Percentiles rank a stretch among this genome's conserved stretches.
These are phyloP conservation scores for Microctenopoma stevenorrisi DNA, from an alignment of 2,797 vertebrate genomes.

Conservation along the genomic window DNA sequence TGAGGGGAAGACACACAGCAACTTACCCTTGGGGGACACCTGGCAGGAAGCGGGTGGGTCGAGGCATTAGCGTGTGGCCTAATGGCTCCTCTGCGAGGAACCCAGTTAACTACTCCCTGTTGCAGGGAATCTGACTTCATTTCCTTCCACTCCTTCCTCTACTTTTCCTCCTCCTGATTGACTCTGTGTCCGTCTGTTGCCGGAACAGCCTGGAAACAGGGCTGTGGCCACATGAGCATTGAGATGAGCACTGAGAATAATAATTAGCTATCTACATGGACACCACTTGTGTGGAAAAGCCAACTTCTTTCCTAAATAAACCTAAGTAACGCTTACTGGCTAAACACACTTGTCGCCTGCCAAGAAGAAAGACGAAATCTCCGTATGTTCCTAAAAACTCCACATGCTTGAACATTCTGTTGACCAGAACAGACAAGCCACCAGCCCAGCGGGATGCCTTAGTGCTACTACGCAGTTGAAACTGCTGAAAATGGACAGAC, in stretches of 20 bases:
- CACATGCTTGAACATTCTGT: constrained; percentile 14
- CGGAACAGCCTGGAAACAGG: constrained; percentile 11
- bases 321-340: neutral
- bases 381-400: constrained; percentile 17
- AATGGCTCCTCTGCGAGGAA: constrained; percentile 49
- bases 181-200: constrained; percentile 24
- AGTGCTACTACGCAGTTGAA: constrained; percentile 1
- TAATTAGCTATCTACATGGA: neutral
- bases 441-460: constrained; percentile 8
- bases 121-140: constrained; percentile 70
- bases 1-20: constrained; percentile 25
- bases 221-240: constrained; percentile 7
- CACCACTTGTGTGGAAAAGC: neutral
- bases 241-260: neutral
- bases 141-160: constrained; percentile 72
- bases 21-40: constrained; percentile 49
- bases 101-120: constrained; percentile 38
- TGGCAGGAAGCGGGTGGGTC: constrained; percentile 59
- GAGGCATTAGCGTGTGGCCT: constrained; percentile 42
- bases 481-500: constrained; percentile 33
- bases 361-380: neutral
- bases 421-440: neutral
- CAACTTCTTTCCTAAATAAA: neutral
- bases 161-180: constrained; percentile 52
- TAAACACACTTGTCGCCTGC: neutral